Evolutionary conservation across 2,797 vertebrate genomes (phyloP).

Genomic region (Perdix hodgsoniae): DNA sequence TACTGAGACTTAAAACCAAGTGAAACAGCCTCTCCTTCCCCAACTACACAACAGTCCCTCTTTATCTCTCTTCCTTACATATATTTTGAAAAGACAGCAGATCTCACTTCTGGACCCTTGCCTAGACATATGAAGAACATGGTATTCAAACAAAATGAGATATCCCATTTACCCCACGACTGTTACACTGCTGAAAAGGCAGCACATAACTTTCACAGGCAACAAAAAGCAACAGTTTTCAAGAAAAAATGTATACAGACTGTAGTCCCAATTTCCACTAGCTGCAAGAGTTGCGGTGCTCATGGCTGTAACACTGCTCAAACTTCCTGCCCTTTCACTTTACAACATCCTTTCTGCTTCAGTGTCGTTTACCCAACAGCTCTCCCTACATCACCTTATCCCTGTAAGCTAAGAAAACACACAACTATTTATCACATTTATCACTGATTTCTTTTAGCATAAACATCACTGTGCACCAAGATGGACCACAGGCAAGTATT

Average conservation of each 20-base stretch:
- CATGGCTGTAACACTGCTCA: background rate
- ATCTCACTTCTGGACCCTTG: background rate
- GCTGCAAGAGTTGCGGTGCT: background rate
- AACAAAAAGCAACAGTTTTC: background rate
- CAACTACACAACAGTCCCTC: background rate
- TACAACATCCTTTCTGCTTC: background rate
- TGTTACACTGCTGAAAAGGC: background rate
- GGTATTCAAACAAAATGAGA: background rate
- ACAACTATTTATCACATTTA: background rate
- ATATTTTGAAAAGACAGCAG: background rate
- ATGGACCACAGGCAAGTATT: background rate
- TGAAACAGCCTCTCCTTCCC: background rate
- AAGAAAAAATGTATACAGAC: background rate
- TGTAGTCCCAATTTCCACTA: background rate
- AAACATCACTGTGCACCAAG: accelerated
- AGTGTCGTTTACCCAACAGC: background rate
- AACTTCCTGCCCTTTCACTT: background rate
- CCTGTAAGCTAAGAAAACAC: background rate
- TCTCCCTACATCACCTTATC: background rate
- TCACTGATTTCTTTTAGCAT: background rate
- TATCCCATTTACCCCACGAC: background rate
- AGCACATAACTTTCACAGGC: background rate
- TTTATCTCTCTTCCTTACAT: background rate
- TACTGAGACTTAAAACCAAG: background rate
- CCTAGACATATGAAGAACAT: background rate